These are phyloP conservation scores for Stenurella melanura DNA, from an alignment of 2,888 invertebrate species.

Conservation along the genomic window DNA sequence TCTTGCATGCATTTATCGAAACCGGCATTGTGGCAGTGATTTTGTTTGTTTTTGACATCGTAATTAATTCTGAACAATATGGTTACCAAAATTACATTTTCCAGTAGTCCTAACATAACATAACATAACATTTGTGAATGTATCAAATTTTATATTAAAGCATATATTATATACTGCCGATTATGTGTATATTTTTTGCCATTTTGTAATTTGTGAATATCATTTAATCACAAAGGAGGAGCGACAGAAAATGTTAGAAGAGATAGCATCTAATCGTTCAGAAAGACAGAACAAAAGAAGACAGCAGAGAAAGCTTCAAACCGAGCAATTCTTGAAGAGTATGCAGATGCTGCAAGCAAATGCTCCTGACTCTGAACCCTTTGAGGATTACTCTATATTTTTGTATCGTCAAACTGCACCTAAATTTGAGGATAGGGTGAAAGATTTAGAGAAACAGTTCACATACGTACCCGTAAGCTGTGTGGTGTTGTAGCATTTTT, in stretches of 20 bases:
- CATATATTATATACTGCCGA: slow-evolving; percentile 11
- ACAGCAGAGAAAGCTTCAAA: slow-evolving; percentile 84
- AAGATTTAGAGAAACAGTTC: slow-evolving; percentile 85
- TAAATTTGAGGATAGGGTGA: slow-evolving; percentile 88
- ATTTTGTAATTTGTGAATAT: slow-evolving; percentile 8
- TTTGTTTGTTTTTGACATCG: slow-evolving; percentile 65
- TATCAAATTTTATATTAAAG: slow-evolving; percentile 18
- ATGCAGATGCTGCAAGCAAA: slow-evolving; percentile 90
- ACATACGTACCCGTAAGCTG: slow-evolving; percentile 81
- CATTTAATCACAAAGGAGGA: slow-evolving; percentile 77
- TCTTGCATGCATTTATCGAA: slow-evolving; percentile 63
- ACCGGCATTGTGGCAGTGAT: slow-evolving; percentile 64
- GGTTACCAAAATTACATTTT: slow-evolving; percentile 57
- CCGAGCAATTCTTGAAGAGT: slow-evolving; percentile 89
- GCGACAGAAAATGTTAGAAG: slow-evolving; percentile 83
- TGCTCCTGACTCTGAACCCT: slow-evolving; percentile 79
- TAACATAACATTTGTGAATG: slow-evolving; percentile 28
- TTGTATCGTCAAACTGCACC: slow-evolving; percentile 90
- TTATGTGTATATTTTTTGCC: background rate
- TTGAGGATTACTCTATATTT: slow-evolving; percentile 90
- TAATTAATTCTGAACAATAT: slow-evolving; percentile 73
- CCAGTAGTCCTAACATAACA: slow-evolving; percentile 29
- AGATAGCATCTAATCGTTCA: slow-evolving; percentile 81
- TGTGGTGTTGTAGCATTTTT: slow-evolving; percentile 53
- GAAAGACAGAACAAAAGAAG: slow-evolving; percentile 79